Evolutionary conservation across 2,888 invertebrate species (phyloP).

Genomic region (Daptonema setosum): DNA sequence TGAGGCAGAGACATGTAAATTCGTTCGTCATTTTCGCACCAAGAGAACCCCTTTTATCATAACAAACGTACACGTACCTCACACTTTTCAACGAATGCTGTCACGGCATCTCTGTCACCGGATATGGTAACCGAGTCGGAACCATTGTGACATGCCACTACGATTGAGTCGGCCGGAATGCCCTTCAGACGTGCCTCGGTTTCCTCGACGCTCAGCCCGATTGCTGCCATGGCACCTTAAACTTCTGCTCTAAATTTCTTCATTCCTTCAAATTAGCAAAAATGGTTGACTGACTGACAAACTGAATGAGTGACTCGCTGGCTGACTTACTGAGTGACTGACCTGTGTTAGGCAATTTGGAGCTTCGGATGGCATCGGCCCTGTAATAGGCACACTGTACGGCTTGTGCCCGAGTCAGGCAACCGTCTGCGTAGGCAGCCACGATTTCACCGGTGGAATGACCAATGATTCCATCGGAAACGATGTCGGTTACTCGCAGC

Average conservation of each 20-base stretch:
- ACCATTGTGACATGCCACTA: constrained; percentile 76
- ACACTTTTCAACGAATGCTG: constrained; percentile 14
- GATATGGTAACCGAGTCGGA: constrained; percentile 73
- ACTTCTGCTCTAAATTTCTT: no score
- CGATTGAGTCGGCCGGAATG: constrained; percentile 53
- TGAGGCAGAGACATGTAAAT: no score
- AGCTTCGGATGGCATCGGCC: no score
- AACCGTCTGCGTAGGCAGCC: constrained; percentile 82
- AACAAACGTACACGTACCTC: no score
- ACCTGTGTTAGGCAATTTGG: no score
- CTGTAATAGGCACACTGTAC: constrained; percentile 75
- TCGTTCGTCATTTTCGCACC: no score
- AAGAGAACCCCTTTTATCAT: no score
- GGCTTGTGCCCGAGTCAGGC: constrained; percentile 71
- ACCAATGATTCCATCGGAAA: constrained; percentile 75
- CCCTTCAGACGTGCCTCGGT: constrained; percentile 44
- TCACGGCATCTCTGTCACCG: constrained; percentile 44
- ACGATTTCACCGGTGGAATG: constrained; percentile 73
- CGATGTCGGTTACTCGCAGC: constrained; percentile 47
- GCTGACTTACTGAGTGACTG: no score
- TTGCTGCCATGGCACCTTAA: constrained; percentile 63
- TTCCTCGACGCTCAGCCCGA: constrained; percentile 57
- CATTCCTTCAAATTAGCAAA: no score
- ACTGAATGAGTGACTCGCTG: no score
- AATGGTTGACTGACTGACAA: no score